Conservation (phyloP, 2,113 vertebrate genomes). For the Cichladusa arquata region DNA sequence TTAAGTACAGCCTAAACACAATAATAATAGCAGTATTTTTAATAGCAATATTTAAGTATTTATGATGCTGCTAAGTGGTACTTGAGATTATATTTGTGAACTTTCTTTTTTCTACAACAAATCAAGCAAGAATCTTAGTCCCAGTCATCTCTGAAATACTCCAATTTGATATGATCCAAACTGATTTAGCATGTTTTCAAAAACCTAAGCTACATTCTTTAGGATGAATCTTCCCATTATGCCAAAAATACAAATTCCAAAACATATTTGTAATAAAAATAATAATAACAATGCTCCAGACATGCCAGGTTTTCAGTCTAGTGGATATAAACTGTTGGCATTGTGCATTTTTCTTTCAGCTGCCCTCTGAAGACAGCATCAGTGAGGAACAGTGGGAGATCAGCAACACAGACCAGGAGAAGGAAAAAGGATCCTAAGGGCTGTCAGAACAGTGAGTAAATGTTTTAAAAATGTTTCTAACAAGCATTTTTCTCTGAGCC, state of each 20-base stretch:
- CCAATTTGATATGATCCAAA: neutral
- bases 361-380: neutral
- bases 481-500: neutral
- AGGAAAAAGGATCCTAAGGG: neutral
- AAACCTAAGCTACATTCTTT: neutral
- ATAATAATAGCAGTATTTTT: neutral
- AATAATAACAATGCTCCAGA: neutral
- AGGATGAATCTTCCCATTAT: neutral
- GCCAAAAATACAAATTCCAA: conserved; percentile 12
- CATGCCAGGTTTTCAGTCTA: neutral
- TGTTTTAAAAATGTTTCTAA: neutral
- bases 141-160: neutral
- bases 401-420: neutral
- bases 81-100: neutral
- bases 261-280: neutral
- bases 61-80: neutral
- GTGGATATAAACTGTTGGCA: neutral
- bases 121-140: neutral
- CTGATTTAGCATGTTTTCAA: neutral
- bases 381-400: neutral
- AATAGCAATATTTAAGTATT: neutral
- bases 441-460: conserved; percentile 19
- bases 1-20: neutral
- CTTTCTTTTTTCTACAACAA: neutral
- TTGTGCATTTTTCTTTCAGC: conserved; percentile 4